Base-by-base conservation (phyloP, 2,888 invertebrate genomes). In the Timandra comae region DNA sequence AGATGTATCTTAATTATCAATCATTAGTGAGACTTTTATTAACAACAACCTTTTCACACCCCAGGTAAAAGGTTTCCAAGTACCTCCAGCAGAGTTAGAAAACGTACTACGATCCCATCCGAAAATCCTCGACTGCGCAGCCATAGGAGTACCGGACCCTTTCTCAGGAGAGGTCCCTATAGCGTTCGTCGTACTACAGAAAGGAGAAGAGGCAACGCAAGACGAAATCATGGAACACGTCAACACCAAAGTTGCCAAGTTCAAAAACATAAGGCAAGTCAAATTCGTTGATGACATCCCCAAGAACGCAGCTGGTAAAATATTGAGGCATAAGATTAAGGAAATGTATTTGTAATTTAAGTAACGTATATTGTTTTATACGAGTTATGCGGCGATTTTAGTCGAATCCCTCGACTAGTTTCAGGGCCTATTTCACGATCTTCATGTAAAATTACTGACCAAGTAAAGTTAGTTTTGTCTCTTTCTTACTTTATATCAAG, bases 31-130 rank as follows among this genome's bases (percentile, higher is more conserved):
- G n/a, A n/a, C n/a, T n/a, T n/a, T n/a, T n/a, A n/a, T n/a, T n/a
- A n/a, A n/a, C n/a, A n/a, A n/a, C n/a, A n/a, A n/a, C n/a, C 13
- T 12, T 33, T 23, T 7, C 10, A 11, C 35, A 52, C 47, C 16
- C 8, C 61, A 84, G 84, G 92, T 92, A 0, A 91, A 89, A 78
- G 90, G 87, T 1, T 90, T 87, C 70, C 89, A 95, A 90, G 96
- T 97, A 9, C 90, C 97, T 0, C 97, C 97, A 4, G 96, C 96
- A 0, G 97, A 97, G 69, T 65, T 97, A 19, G 97, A 97, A 73
- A 91, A 88, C 27, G 55, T 94, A 1, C 67, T 96, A 3, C 80
- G 93, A 32, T 86, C 88, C 1, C 92, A 94, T 70, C 92, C 94
- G 0, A 89, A 89, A 27, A 86, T 98, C 0, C 63, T 86, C 2